A percentile compares a stretch with the other conserved stretches of the same genome.
Conservation (phyloP, 2,797 vertebrate species). For the Tarsius wallacei region DNA sequence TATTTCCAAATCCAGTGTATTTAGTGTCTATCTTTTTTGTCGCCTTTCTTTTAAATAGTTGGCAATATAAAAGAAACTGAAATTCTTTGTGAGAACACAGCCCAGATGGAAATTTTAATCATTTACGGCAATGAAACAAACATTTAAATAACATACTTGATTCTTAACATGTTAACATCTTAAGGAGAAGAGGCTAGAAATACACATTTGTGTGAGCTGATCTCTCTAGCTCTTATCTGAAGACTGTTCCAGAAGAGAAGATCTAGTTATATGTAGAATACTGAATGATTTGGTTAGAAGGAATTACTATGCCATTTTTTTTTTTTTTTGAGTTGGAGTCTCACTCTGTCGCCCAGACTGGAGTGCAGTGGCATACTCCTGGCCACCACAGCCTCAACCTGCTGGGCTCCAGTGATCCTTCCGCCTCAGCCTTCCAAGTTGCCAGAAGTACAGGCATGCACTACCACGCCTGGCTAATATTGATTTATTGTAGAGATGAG, state of each 20-base stretch:
- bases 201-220: neutral
- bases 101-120: neutral
- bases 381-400: no score
- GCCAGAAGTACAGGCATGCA: no score
- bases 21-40: neutral
- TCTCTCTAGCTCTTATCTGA: neutral
- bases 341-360: no score
- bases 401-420: no score
- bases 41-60: slow-evolving; percentile 26
- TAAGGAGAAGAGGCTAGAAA: neutral
- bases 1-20: neutral
- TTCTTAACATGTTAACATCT: neutral
- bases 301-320: neutral
- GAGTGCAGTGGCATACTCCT: no score
- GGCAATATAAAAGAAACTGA: neutral
- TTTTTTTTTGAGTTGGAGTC: no score
- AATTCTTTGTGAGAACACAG: slow-evolving; percentile 5
- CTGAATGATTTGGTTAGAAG: neutral
- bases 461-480: no score
- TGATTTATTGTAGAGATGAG: no score
- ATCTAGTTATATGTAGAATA: neutral
- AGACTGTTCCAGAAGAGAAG: neutral
- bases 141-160: slow-evolving; percentile 2
- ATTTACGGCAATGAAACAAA: neutral
- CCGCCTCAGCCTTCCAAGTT: no score